Evolutionary conservation across 2,888 invertebrate species (phyloP).

Genomic region (Dryomyza anilis): DNA sequence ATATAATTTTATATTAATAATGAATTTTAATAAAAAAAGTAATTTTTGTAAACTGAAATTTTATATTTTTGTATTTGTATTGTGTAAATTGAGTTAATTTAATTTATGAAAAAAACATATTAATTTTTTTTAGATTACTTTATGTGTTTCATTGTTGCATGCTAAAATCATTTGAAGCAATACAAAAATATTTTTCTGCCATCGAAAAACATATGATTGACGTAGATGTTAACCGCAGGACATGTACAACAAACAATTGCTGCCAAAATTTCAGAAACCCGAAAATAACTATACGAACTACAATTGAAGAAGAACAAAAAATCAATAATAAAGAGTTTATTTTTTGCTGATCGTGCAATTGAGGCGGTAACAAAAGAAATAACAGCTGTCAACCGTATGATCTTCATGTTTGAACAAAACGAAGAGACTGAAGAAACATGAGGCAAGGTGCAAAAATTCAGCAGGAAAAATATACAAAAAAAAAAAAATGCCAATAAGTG

Average conservation of each 20-base stretch:
- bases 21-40: too few species aligned
- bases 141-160: too few species aligned
- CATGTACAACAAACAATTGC: constrained; percentile 48
- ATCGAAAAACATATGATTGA: constrained; percentile 49
- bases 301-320: constrained; percentile 30
- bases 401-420: not conserved
- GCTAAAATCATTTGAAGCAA: too few species aligned
- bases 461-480: not conserved
- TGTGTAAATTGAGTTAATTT: too few species aligned
- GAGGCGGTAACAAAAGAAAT: constrained; percentile 4
- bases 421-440: not conserved
- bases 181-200: too few species aligned
- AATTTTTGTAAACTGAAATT: too few species aligned
- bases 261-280: constrained; percentile 28
- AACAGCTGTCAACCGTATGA: constrained; percentile 11
- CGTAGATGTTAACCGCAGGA: constrained; percentile 46
- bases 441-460: constrained; percentile 12
- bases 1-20: too few species aligned
- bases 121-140: too few species aligned
- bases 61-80: too few species aligned
- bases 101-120: too few species aligned
- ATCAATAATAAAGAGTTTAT: not conserved
- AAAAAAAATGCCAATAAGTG: not conserved
- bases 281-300: constrained; percentile 10
- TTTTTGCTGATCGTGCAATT: not conserved